Base-by-base conservation (phyloP, 2,113 vertebrate species). In the Protobothrops mucrosquamatus region DNA sequence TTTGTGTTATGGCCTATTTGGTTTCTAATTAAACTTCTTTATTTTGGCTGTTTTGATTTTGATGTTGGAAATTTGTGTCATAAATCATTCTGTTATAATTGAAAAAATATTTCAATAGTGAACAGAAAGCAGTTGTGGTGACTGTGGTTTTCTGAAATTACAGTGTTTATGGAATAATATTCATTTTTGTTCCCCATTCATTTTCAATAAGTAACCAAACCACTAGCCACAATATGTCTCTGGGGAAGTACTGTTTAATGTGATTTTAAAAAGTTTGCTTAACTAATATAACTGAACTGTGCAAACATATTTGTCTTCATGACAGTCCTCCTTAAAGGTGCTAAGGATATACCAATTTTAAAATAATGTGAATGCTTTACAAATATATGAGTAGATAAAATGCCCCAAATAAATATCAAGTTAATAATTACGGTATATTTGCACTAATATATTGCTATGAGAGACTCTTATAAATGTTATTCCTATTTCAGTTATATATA, bases 61-160 rank as follows among this genome's bases (percentile, higher is more conserved):
- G 34, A 89, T 15, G 22, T 14, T 92, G 61, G 91, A 26, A 22
- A 22, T 54, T 85, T 93, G 52, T 96, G 89, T 94, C 81, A 90
- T 94, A 93, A 96, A 95, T 95, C 85, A 94, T 89, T 34, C 85
- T 92, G 22, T 85, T 85, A 93, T 92, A 92, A 69, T 91, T 92
- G 39, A 57, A 59, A 29, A 92, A 88, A 46, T 95, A 88, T 57
- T 95, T 93, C 69, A 96, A 95, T 96, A 93, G 89, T 94, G 95
- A 24, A 86, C 94, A 15, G 61, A 46, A 94, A 93, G 95, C 87
- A 57, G 4, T 94, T 96, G 94, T 96, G 95, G 94, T 95, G 51
- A 11, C 93, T 95, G 92, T 96, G 95, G 94, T 29, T 97, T 98
- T 81, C 95, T 94, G 59, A 95, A 39, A 95, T 95, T 96, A 93